Percentiles rank a stretch among this genome's conserved stretches.
Evolutionary conservation across 2,888 invertebrate genomes (phyloP).

Genomic region (Tinea pellionella): DNA sequence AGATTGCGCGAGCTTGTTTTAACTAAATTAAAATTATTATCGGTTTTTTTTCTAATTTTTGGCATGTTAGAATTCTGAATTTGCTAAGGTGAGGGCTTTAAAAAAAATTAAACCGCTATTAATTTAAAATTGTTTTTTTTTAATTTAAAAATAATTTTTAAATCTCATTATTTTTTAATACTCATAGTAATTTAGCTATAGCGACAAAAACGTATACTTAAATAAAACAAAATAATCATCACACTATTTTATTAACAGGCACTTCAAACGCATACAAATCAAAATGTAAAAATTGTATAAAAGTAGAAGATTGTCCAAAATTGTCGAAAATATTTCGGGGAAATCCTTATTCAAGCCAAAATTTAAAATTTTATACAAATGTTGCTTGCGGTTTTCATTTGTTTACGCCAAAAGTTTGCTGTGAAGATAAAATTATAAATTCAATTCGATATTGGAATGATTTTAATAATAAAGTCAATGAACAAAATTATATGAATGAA

Average conservation of each 20-base stretch:
- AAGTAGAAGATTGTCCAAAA: background rate
- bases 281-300: background rate
- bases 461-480: background rate
- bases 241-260: background rate
- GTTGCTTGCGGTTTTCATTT: background rate
- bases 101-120: too few species aligned
- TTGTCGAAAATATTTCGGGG: background rate
- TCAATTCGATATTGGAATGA: background rate
- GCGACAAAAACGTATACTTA: too few species aligned
- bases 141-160: too few species aligned
- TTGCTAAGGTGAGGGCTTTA: too few species aligned
- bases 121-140: too few species aligned
- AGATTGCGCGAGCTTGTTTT: too few species aligned
- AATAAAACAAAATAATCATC: background rate
- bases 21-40: too few species aligned
- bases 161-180: too few species aligned
- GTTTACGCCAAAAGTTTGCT: slow-evolving; percentile 2
- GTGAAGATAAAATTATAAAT: background rate
- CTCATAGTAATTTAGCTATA: too few species aligned
- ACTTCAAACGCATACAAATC: background rate
- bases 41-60: too few species aligned
- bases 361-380: background rate
- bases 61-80: too few species aligned
- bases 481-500: background rate
- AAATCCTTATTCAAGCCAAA: slow-evolving; percentile 6